Evolutionary conservation across 2,113 vertebrate genomes (phyloP), one percentile per base, ranked within the genome.

Genomic region (Centrocercus urophasianus): DNA sequence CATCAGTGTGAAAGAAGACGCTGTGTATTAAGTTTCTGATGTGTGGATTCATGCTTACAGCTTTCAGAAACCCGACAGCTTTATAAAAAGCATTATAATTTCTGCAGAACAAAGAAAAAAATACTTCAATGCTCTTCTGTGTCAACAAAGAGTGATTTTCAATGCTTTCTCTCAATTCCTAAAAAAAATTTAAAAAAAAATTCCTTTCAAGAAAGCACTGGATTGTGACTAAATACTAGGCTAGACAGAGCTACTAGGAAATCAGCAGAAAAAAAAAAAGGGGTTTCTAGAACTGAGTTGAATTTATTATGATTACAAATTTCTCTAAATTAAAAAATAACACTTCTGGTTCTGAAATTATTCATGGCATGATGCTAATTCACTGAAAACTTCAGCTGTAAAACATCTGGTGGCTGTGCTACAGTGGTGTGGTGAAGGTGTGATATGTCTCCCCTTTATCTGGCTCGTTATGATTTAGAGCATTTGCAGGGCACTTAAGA

Each of bases 61-160:
- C 45, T 89, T 95, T 91, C 65, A 72, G 69, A 93, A 95, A 88
- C 27, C 13, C 32, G 93, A 77, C 64, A 65, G 72, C 61, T 95
- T 93, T 91, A 93, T 83, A 86, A 78, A 89, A 93, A 94, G 72
- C 72, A 66, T 90, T 77, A 61, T 61, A 65, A 95, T 91, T 89
- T 83, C 70, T 75, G 57, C 74, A 78, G 85, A 89, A 83, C 65
- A 93, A 93, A 95, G 56, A 70, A 83, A 83, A 86, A 86, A 78
- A 25, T 94, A 30, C 60, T 95, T 91, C 64, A 88, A 42, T 71
- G 32, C 42, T 95, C 69, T 81, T 92, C 90, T 91, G 2, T 75
- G 80, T 70, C 65, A 83, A 57, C 32, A 84, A 78, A 81, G 56
- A 77, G 80, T 70, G 17, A 74, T 91, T 91, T 94, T 88, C 72